Base-by-base conservation (phyloP, 2,797 vertebrate genomes). In the Periparus ater region DNA sequence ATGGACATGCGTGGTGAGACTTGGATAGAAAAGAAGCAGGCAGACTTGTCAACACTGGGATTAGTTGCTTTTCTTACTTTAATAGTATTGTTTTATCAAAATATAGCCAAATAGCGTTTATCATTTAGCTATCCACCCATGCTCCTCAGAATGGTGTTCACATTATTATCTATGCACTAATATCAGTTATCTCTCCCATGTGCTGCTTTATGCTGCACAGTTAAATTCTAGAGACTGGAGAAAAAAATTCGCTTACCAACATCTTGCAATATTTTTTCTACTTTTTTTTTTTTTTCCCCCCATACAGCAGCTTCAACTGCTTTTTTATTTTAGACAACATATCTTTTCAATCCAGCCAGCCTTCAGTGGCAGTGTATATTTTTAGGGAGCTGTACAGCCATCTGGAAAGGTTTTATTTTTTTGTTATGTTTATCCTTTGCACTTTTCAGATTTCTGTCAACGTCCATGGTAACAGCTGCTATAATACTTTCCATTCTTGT, bases 381-480 rank as follows among this genome's bases (percentile, higher is more conserved):
- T 94, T 95, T 81, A 95, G 75, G 80, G 91, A 93, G 55, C 68
- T 72, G 79, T 85, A 91, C 81, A 94, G 86, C 60, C 87, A 96
- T 95, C 89, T 96, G 84, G 91, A 77, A 93, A 93, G 74, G 68
- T 92, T 94, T 91, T 78, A 34, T 81, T 95, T 96, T 93, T 96
- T 91, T 85, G 44, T 89, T 93, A 73, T 95, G 80, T 93, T 97
- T 96, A 95, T 94, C 83, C 75, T 77, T 92, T 94, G 90, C 88
- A 95, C 85, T 95, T 96, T 89, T 97, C 85, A 92, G 85, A 96
- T 93, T 93, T 96, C 93, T 96, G 91, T 97, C 94, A 96, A 93
- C 0, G n/a, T 77, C 91, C 74, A 38, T 45, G 51, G 84, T 82
- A 96, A 95, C 93, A 95, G 76, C 93, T 96, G 91, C 89, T 92